These are phyloP conservation scores for Hypomecis atomaria DNA, from an alignment of 2,888 invertebrate species.

Conservation along the genomic window DNA sequence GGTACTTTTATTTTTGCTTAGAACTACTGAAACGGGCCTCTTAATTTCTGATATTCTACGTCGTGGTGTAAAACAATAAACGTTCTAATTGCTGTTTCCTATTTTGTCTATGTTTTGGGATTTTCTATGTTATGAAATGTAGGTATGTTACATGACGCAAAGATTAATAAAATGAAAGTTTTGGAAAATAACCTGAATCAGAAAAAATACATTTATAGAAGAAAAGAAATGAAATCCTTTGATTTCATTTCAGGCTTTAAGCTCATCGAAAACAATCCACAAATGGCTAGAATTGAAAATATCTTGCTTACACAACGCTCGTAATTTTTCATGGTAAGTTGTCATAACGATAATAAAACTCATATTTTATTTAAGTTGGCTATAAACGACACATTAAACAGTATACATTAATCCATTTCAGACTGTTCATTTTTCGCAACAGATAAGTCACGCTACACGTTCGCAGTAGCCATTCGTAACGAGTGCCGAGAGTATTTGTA, in stretches of 20 bases:
- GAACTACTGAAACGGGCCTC: too few relatives aligned
- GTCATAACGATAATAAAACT: slow-evolving; percentile 17
- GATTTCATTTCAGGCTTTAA: too few relatives aligned
- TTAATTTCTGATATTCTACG: too few relatives aligned
- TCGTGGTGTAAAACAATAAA: too few relatives aligned
- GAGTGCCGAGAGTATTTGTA: slow-evolving; percentile 53
- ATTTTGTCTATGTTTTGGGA: too few relatives aligned
- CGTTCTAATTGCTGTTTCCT: too few relatives aligned
- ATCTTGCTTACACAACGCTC: slow-evolving; percentile 1
- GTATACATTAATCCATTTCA: slow-evolving; percentile 45
- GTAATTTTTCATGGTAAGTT: slow-evolving; percentile 20
- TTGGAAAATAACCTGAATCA: not conserved
- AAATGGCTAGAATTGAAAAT: slow-evolving; percentile 7
- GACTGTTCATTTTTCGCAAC: slow-evolving; percentile 53
- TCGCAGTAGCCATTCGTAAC: slow-evolving; percentile 56
- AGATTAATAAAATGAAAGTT: not conserved
- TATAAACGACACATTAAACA: slow-evolving; percentile 27
- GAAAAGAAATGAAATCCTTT: slow-evolving; percentile 8
- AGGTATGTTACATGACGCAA: too few relatives aligned
- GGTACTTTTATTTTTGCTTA: too few relatives aligned
- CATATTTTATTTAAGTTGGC: slow-evolving; percentile 22
- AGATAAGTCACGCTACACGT: slow-evolving; percentile 58
- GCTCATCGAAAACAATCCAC: not conserved
- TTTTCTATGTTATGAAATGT: too few relatives aligned
- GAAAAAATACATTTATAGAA: not conserved